phyloP scores from a whole-genome alignment of 2,113 vertebrate genomes.

The Camelus bactrianus region DNA sequence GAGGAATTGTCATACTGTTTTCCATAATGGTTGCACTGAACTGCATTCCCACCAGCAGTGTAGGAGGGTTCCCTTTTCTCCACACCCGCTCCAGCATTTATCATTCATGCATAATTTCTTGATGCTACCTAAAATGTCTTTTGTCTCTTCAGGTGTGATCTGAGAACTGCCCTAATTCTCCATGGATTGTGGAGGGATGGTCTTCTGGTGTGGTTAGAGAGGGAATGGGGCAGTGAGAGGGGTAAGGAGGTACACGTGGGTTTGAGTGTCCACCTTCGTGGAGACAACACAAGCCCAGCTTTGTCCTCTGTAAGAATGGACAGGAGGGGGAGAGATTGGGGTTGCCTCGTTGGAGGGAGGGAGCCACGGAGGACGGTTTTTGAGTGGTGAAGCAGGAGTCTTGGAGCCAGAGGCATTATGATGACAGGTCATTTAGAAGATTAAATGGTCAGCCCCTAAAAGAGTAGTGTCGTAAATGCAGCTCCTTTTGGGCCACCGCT shows the following conservation, averaged over 20 bases:
- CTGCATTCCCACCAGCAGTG: too few species aligned
- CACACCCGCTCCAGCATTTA: too few species aligned
- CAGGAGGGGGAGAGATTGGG: not conserved
- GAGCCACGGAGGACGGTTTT: not conserved
- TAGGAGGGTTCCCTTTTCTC: too few species aligned
- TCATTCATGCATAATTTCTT: not conserved
- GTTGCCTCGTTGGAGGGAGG: not conserved
- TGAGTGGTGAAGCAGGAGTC: not conserved
- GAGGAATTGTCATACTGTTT: too few species aligned
- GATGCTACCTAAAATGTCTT: not conserved
- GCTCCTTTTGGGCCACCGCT: not conserved
- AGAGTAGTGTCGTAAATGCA: not conserved
- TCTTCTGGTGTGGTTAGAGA: not conserved
- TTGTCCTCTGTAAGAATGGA: not conserved
- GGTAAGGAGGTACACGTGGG: accelerated
- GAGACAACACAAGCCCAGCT: not conserved
- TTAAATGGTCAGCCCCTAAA: not conserved
- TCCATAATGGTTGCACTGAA: too few species aligned
- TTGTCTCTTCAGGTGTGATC: not conserved
- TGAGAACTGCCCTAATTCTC: not conserved
- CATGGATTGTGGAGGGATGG: not conserved
- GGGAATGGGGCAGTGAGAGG: not conserved
- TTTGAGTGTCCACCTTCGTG: not conserved
- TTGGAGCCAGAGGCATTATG: not conserved
- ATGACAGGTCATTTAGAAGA: not conserved